These are phyloP conservation scores for Lepilemur ruficaudatus DNA, from an alignment of 2,797 vertebrate genomes.

Conservation along the genomic window DNA sequence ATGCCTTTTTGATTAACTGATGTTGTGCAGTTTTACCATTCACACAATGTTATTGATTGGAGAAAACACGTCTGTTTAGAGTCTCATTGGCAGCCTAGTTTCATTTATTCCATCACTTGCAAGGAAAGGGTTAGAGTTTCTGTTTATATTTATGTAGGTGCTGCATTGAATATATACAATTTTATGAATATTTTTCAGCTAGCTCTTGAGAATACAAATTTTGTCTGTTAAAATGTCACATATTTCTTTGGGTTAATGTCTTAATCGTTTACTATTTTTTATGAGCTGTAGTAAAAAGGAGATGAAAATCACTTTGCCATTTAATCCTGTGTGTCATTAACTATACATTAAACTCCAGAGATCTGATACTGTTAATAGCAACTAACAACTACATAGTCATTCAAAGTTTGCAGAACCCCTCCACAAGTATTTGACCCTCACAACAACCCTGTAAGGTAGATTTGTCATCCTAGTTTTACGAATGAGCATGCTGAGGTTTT, in stretches of 20 bases:
- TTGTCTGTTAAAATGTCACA: slow-evolving; percentile 2
- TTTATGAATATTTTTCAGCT: slow-evolving; percentile 32
- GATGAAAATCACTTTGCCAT: slow-evolving; percentile 24
- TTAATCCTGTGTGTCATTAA: slow-evolving; percentile 35
- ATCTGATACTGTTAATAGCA: neutral
- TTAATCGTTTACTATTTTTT: slow-evolving; percentile 46
- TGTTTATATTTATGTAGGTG: slow-evolving; percentile 3
- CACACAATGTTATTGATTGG: neutral
- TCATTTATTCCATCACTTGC: neutral
- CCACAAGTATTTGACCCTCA: neutral
- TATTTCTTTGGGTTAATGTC: slow-evolving; percentile 39
- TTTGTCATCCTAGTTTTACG: neutral
- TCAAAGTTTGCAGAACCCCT: neutral
- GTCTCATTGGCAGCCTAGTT: neutral
- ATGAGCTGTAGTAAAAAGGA: slow-evolving; percentile 30
- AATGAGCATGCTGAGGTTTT: neutral
- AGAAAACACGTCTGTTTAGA: neutral
- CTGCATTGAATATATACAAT: neutral
- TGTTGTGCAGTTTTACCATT: neutral
- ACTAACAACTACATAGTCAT: neutral
- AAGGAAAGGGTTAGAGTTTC: neutral
- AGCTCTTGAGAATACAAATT: slow-evolving; percentile 25
- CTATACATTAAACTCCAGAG: neutral
- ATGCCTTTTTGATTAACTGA: slow-evolving; percentile 20
- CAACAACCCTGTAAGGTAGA: neutral